Percentiles rank a stretch among this genome's conserved stretches.
These are phyloP conservation scores for Hemicrepidius hirtus DNA, from an alignment of 2,888 invertebrate species.

Conservation along the genomic window DNA sequence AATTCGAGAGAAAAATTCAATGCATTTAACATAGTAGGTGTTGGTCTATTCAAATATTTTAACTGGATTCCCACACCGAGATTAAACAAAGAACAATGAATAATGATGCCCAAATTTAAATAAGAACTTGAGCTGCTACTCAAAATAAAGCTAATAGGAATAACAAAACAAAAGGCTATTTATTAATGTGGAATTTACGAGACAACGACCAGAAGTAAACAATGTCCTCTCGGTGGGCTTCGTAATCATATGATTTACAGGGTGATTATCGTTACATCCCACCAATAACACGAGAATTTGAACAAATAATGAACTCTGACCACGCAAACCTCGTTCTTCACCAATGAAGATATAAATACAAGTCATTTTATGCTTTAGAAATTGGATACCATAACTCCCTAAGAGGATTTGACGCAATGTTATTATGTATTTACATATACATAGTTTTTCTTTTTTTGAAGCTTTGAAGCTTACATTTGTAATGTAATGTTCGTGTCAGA, in stretches of 20 bases:
- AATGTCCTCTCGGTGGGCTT: constrained; percentile 19
- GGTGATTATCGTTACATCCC: constrained; percentile 21
- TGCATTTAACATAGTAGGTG: constrained; percentile 16
- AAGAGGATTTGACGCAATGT: no score
- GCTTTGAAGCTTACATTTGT: no score
- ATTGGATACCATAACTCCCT: not conserved
- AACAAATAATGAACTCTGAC: constrained; percentile 21
- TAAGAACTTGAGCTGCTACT: constrained; percentile 3
- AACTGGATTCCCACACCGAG: constrained; percentile 27
- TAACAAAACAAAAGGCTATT: constrained; percentile 20
- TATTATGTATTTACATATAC: no score
- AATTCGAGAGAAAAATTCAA: constrained; percentile 22
- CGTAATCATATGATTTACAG: constrained; percentile 25
- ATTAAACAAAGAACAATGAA: constrained; percentile 28
- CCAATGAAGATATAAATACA: constrained; percentile 1
- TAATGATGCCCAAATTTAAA: constrained; percentile 20
- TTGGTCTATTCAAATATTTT: constrained; percentile 14
- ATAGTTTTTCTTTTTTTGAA: no score
- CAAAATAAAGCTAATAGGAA: constrained; percentile 16
- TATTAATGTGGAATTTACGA: constrained; percentile 27
- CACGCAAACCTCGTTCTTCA: constrained; percentile 2
- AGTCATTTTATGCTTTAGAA: not conserved
- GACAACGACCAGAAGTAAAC: constrained; percentile 21
- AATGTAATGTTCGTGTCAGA: no score
- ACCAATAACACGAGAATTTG: constrained; percentile 25